Evolutionary conservation across 2,888 invertebrate genomes (phyloP).

Genomic region (Cryptosula pallasiana): DNA sequence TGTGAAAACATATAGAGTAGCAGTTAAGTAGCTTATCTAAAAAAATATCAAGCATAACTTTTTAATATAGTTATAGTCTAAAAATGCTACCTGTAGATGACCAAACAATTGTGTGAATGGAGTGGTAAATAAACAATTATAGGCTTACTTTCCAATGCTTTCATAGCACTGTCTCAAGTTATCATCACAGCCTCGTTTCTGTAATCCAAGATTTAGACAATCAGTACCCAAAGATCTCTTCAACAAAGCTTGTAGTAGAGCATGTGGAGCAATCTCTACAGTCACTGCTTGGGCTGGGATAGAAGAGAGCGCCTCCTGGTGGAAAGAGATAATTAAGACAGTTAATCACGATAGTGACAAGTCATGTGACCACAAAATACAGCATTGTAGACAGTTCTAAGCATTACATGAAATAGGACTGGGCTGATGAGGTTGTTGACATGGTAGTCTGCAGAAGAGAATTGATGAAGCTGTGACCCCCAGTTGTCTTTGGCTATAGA

Average conservation of each 20-base stretch:
- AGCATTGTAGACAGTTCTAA: no score
- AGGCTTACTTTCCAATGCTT: conserved; percentile 71
- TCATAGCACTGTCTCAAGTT: conserved; percentile 70
- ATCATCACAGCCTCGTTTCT: conserved; percentile 74
- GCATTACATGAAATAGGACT: conserved; percentile 74
- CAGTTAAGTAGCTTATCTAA: neutral
- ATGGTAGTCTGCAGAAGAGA: conserved; percentile 87
- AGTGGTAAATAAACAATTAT: neutral
- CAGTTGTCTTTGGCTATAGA: conserved; percentile 83
- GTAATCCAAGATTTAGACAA: conserved; percentile 74
- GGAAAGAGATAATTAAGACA: neutral
- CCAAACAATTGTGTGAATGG: neutral
- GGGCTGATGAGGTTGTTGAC: conserved; percentile 92
- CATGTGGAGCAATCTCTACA: conserved; percentile 90
- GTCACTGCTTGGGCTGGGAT: conserved; percentile 82
- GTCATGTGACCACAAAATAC: no score
- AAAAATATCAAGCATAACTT: neutral
- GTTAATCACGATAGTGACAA: no score
- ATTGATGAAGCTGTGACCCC: conserved; percentile 69
- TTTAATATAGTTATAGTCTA: neutral
- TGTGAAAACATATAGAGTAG: no score
- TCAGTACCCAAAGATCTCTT: conserved; percentile 73
- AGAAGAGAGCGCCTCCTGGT: conserved; percentile 68
- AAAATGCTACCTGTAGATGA: neutral
- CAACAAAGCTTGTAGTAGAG: conserved; percentile 86